Evolutionary conservation across 2,888 invertebrate species (phyloP).

Genomic region (Eledona agricola): DNA sequence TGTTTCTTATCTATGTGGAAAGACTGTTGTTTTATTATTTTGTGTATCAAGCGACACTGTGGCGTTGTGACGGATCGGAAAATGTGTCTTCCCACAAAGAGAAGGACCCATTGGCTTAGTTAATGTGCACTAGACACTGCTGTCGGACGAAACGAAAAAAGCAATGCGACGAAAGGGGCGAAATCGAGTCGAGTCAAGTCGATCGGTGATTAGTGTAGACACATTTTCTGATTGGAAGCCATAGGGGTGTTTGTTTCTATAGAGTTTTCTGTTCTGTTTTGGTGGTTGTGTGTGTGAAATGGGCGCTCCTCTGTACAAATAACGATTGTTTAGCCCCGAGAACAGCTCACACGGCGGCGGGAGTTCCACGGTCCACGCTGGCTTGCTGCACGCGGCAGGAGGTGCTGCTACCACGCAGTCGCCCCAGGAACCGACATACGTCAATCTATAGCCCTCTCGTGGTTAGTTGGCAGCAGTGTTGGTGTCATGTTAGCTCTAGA

Average conservation of each 20-base stretch:
- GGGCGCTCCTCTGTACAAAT: conserved; percentile 25
- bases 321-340: conserved; percentile 62
- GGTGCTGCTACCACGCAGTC: conserved; percentile 70
- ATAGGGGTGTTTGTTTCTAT: conserved; percentile 46
- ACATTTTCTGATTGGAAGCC: conserved; percentile 72
- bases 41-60: conserved; percentile 60
- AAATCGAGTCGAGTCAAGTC: too few relatives aligned
- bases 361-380: conserved; percentile 59
- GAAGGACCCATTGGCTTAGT: conserved; percentile 69
- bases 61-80: conserved; percentile 69
- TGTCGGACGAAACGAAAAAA: conserved; percentile 48
- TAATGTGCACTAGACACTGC: conserved; percentile 68
- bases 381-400: conserved; percentile 64
- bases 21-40: conserved; percentile 71
- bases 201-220: conserved; percentile 63
- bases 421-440: conserved; percentile 91
- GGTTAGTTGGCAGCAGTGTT: conserved; percentile 64
- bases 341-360: conserved; percentile 59
- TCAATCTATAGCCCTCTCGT: conserved; percentile 83
- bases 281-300: conserved; percentile 41
- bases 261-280: conserved; percentile 42
- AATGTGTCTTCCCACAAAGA: conserved; percentile 84
- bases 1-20: conserved; percentile 81
- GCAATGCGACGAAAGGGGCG: conserved; percentile 2
- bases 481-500: conserved; percentile 52